Evolutionary conservation across 2,113 vertebrate species (phyloP).

Genomic region (Tachysurus fulvidraco): DNA sequence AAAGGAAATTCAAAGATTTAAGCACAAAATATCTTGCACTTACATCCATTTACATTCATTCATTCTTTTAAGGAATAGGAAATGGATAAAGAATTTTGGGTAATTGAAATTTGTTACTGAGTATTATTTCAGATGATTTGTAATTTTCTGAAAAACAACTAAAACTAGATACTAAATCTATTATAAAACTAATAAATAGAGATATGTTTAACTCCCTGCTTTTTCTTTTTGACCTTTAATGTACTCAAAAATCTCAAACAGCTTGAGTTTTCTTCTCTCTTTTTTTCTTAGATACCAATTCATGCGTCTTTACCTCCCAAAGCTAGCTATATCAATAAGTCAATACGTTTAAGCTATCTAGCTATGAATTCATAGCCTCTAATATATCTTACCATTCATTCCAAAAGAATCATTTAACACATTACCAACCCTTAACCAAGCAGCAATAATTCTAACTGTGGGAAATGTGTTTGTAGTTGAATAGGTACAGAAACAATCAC

Average conservation of each 20-base stretch:
- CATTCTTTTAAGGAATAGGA: not conserved
- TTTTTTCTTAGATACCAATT: not conserved
- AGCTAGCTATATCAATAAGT: not conserved
- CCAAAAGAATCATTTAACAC: not conserved
- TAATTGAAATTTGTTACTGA: not conserved
- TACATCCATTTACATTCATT: not conserved
- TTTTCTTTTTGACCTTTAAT: not conserved
- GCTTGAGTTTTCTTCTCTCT: not conserved
- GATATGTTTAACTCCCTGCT: not conserved
- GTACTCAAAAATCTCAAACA: not conserved
- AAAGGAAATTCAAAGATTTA: not conserved
- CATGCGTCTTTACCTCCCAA: not conserved
- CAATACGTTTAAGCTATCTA: not conserved
- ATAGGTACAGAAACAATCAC: not conserved
- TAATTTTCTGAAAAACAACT: not conserved
- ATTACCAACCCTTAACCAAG: not conserved
- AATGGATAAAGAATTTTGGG: not conserved
- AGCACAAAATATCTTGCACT: not conserved
- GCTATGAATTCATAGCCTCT: not conserved
- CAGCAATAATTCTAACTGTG: not conserved
- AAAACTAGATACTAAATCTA: not conserved
- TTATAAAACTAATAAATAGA: not conserved
- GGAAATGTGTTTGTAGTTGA: not conserved
- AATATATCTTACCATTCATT: not conserved
- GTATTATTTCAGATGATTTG: not conserved